A percentile compares a stretch with the other conserved stretches of the same genome.
Conservation (phyloP, 1,140 invertebrate species). For the Calephelis nemesis region DNA sequence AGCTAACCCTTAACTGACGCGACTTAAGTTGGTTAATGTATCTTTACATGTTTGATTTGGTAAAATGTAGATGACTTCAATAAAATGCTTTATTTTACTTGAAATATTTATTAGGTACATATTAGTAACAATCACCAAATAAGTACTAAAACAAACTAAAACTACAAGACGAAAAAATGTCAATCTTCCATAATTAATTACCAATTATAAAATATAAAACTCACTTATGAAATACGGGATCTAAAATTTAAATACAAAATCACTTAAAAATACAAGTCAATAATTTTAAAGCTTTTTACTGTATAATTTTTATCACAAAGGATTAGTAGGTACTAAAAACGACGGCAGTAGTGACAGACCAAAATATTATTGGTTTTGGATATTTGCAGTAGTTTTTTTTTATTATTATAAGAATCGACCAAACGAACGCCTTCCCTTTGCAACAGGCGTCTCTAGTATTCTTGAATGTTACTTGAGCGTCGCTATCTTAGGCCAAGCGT, state of each 20-base stretch:
- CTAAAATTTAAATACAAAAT: constrained; percentile 19
- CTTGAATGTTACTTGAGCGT: too few relatives aligned
- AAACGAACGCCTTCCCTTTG: too few relatives aligned
- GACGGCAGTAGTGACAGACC: not conserved
- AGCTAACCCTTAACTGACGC: too few relatives aligned
- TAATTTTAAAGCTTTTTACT: constrained; percentile 7
- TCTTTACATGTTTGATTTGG: too few relatives aligned
- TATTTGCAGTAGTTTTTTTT: too few relatives aligned
- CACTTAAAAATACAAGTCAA: constrained; percentile 4
- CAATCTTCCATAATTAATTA: constrained; percentile 6
- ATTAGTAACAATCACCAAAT: constrained; percentile 16
- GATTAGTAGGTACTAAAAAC: not conserved
- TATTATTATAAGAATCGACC: too few relatives aligned
- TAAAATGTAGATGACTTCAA: not conserved
- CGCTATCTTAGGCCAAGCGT: too few relatives aligned
- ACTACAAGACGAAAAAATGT: constrained; percentile 4
- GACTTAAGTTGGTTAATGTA: too few relatives aligned
- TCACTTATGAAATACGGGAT: constrained; percentile 15
- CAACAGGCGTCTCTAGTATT: too few relatives aligned
- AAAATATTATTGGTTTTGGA: too few relatives aligned
- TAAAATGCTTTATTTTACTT: not conserved
- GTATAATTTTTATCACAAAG: constrained; percentile 8
- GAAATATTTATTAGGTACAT: constrained; percentile 4
- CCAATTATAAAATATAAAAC: constrained; percentile 9
- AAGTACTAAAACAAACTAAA: constrained; percentile 11